phyloP scores from a whole-genome alignment of 2,797 vertebrate genomes.

The Enteromius treurensis region DNA sequence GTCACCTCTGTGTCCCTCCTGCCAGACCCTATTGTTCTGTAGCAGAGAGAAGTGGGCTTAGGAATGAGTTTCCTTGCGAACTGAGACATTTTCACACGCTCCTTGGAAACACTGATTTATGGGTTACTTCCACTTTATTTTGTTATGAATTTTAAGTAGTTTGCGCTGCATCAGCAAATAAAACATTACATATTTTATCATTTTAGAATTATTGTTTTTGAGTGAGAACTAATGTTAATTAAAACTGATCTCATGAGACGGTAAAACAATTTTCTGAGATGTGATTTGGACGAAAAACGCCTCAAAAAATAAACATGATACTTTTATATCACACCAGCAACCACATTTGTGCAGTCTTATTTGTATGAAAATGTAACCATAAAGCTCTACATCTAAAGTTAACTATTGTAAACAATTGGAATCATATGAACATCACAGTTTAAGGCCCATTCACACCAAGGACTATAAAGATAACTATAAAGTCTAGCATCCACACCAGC shows the following conservation, averaged over 20 bases:
- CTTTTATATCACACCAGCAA: neutral
- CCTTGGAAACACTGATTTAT: slow-evolving; percentile 22
- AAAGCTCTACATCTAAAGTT: neutral
- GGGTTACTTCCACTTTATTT: slow-evolving; percentile 6
- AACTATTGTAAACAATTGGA: neutral
- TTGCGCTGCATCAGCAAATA: neutral
- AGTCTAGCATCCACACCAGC: neutral
- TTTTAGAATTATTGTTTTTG: neutral
- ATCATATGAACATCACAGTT: neutral
- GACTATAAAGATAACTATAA: neutral
- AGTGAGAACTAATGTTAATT: neutral
- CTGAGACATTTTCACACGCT: slow-evolving; percentile 53
- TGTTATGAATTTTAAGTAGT: neutral
- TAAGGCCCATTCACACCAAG: neutral
- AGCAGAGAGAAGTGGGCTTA: slow-evolving; percentile 9
- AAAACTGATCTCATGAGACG: neutral
- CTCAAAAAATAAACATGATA: neutral
- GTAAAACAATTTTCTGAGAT: neutral
- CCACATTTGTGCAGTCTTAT: neutral
- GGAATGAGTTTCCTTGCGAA: slow-evolving; percentile 42
- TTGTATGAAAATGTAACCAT: neutral
- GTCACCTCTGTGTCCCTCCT: slow-evolving; percentile 42
- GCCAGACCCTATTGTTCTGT: slow-evolving; percentile 57
- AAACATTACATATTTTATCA: neutral
- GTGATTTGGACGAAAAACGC: neutral